These are phyloP conservation scores for Rhea pennata DNA, from an alignment of 2,113 vertebrate genomes.

Conservation along the genomic window DNA sequence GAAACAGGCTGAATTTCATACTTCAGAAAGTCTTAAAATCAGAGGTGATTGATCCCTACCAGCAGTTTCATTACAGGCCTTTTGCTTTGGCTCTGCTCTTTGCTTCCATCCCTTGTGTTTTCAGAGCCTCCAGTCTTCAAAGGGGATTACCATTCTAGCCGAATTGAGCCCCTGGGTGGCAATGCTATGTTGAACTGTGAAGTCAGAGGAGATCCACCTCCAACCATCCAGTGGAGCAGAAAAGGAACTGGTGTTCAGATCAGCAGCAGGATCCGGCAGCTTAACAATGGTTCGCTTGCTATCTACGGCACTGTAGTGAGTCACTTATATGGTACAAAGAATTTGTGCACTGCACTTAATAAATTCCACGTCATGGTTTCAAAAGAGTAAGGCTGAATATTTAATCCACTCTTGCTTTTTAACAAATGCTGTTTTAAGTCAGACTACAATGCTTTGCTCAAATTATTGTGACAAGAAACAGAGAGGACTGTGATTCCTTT, in stretches of 20 bases:
- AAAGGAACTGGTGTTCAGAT: slow-evolving; percentile 84
- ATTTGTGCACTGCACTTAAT: background rate
- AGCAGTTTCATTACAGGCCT: background rate
- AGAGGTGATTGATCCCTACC: background rate
- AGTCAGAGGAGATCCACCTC: slow-evolving; percentile 92
- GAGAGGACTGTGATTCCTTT: accelerated
- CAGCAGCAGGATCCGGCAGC: slow-evolving; percentile 86
- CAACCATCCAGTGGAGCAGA: slow-evolving; percentile 93
- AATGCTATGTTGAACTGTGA: slow-evolving; percentile 93
- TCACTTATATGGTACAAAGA: background rate
- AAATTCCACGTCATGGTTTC: background rate
- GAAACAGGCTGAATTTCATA: background rate
- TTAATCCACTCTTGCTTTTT: background rate
- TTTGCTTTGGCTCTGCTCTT: background rate
- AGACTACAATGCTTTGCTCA: background rate
- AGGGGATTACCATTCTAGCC: slow-evolving; percentile 86
- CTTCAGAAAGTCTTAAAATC: background rate
- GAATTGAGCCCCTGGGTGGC: slow-evolving; percentile 90
- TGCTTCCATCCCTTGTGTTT: background rate
- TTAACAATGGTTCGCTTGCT: slow-evolving; percentile 92
- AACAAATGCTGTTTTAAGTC: background rate
- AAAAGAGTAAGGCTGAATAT: background rate
- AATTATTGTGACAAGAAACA: background rate
- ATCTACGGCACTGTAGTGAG: slow-evolving; percentile 94
- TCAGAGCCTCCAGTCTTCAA: slow-evolving; percentile 95